Evolutionary conservation across 2,888 invertebrate genomes (phyloP), one percentile per base, ranked within the genome.

Genomic region (Carcina quercana): DNA sequence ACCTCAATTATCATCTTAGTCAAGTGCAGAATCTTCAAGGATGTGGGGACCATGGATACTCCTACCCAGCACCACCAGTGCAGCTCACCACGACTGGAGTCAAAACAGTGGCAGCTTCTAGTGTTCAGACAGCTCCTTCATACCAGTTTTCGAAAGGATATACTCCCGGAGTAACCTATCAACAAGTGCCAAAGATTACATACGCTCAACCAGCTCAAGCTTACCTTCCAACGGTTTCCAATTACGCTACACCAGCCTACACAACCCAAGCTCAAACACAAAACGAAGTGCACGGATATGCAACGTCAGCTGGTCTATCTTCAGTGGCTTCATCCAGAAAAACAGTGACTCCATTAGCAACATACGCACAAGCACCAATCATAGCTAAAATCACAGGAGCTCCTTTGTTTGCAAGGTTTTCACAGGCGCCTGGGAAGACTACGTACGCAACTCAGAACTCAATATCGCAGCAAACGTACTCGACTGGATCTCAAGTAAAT

Each of bases 331-430:
- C 72, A 1, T 48, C 60, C 4, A 50, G 51, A 14, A 66, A 63
- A 50, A 78, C 75, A 13, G 64, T 80, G n/a, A 70, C 60, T 13
- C 82, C 84, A 0, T 54, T 56, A 35, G 70, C 72, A 13, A 78
- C 80, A 4, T 86, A 84, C 40, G 82, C 82, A 13, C 82, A 83
- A 53, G 84, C 83, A n/a, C 84, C 85, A n/a, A 80, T 84, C 31
- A 62, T 83, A 42, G 64, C 86, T 13, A 76, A 85, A 72, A 64
- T 82, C 35, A 72, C 86, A 11, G 69, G 83, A 30, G 70, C 85
- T 30, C 76, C 85, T n/a, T 52, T 84, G 3, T 66, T 78, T 22
- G 74, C 80, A 7, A 68, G 65, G 47, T 73, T 66, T 44, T 50
- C 76, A 10, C 19, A 68, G 21, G 52, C 73, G 10, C 70, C 75